These are phyloP conservation scores for Callopanchax toddi DNA, from an alignment of 2,113 vertebrate genomes.

Conservation along the genomic window DNA sequence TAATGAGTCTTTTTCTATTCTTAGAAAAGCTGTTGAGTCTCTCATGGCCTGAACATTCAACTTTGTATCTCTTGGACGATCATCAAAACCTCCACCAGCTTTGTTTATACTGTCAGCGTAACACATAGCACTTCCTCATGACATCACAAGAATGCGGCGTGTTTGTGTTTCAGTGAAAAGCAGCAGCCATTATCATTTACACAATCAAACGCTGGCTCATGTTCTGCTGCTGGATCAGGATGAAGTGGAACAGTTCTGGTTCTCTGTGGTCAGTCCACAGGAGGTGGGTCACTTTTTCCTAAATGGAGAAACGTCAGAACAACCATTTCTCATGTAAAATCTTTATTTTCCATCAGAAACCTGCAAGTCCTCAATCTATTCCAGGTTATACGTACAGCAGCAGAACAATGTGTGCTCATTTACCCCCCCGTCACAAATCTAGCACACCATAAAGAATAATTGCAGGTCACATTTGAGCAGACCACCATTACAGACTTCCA, in stretches of 20 bases:
- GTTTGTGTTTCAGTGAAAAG: conserved; percentile 40
- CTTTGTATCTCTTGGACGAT: conserved; percentile 17
- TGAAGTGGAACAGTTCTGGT: conserved; percentile 15
- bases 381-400: background rate
- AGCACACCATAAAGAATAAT: conserved; percentile 25
- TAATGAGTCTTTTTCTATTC: too few species aligned
- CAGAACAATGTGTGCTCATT: background rate
- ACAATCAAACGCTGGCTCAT: conserved; percentile 18
- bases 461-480: conserved; percentile 16
- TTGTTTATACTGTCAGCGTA: background rate
- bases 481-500: conserved; percentile 20
- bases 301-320: conserved; percentile 26
- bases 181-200: conserved; percentile 30
- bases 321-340: too few species aligned
- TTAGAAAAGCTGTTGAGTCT: background rate
- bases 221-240: conserved; percentile 11
- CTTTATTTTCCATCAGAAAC: too few species aligned
- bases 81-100: background rate
- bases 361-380: background rate
- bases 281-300: conserved; percentile 36
- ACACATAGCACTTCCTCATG: conserved; percentile 24
- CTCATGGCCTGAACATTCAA: conserved; percentile 3
- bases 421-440: background rate
- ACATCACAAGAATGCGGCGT: conserved; percentile 20
- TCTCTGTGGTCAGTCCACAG: conserved; percentile 15